Conservation (phyloP, 2,797 vertebrate genomes). For the Furcifer pardalis region DNA sequence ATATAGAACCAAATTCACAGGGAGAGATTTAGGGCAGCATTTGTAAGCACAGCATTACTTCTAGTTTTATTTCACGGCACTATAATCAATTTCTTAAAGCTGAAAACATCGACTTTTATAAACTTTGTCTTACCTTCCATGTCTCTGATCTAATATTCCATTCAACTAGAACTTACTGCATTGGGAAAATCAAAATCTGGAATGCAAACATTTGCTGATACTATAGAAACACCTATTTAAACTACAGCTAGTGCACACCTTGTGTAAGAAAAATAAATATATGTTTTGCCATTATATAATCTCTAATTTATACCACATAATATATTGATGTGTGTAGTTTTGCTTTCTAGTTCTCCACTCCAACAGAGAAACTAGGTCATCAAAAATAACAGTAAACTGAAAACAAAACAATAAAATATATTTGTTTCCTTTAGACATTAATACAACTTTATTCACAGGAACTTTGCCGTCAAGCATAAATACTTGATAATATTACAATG, state of each 20-base stretch:
- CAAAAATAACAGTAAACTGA: conserved; percentile 34
- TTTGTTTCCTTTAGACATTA: conserved; percentile 52
- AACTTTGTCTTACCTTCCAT: background rate
- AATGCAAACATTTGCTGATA: background rate
- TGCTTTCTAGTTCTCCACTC: conserved; percentile 25
- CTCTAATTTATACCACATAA: background rate
- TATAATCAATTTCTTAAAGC: background rate
- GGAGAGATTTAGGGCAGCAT: background rate
- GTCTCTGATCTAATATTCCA: background rate
- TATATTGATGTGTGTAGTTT: background rate
- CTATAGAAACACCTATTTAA: background rate
- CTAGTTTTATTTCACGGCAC: background rate
- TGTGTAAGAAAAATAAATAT: conserved; percentile 27
- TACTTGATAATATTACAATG: conserved; percentile 59
- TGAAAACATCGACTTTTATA: background rate
- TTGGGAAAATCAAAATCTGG: background rate
- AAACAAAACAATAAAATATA: conserved; percentile 13
- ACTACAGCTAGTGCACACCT: background rate
- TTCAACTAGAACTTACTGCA: background rate
- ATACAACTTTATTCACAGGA: conserved; percentile 48
- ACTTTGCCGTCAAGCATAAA: conserved; percentile 39
- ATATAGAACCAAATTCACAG: background rate
- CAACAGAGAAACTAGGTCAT: background rate
- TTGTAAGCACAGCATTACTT: no score
- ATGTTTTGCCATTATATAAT: conserved; percentile 25